phyloP scores from a whole-genome alignment of 1,140 invertebrate genomes.

The Drosophila malerkotliana region DNA sequence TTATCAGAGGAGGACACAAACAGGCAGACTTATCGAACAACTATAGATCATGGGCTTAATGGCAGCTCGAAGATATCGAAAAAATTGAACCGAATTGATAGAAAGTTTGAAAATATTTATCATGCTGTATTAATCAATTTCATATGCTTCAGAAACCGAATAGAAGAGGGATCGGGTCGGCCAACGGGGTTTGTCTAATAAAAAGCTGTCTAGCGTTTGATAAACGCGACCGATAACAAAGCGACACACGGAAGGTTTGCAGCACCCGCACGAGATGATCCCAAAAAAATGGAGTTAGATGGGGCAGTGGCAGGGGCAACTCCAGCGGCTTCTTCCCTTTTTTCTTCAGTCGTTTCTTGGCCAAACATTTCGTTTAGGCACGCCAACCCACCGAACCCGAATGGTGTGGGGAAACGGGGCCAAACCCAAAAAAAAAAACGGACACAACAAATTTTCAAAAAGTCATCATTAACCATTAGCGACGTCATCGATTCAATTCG shows the following conservation, averaged over 20 bases:
- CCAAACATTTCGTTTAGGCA: constrained; percentile 71
- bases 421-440: constrained; percentile 54
- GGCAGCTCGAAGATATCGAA: constrained; percentile 60
- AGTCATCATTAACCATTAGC: constrained; percentile 81
- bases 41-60: constrained; percentile 76
- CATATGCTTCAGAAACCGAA: constrained; percentile 59
- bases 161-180: constrained; percentile 14
- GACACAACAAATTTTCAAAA: constrained; percentile 41
- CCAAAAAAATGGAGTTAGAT: constrained; percentile 16
- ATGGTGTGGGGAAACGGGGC: constrained; percentile 55
- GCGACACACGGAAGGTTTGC: constrained; percentile 47
- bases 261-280: constrained; percentile 59
- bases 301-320: constrained; percentile 36
- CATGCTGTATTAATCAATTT: constrained; percentile 81
- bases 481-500: constrained; percentile 71
- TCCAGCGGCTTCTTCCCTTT: constrained; percentile 46
- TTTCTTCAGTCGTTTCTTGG: constrained; percentile 24
- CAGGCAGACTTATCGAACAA: constrained; percentile 54
- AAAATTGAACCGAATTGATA: constrained; percentile 34
- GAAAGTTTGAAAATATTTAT: constrained; percentile 70
- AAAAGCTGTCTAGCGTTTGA: constrained; percentile 73
- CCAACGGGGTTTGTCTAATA: constrained; percentile 46
- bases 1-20: constrained; percentile 33
- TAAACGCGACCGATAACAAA: constrained; percentile 67
- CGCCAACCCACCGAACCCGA: constrained; percentile 51